A percentile compares a stretch with the other conserved stretches of the same genome.
These are phyloP conservation scores for Nephrotoma guestfalica DNA, from an alignment of 2,888 invertebrate genomes.

Conservation along the genomic window DNA sequence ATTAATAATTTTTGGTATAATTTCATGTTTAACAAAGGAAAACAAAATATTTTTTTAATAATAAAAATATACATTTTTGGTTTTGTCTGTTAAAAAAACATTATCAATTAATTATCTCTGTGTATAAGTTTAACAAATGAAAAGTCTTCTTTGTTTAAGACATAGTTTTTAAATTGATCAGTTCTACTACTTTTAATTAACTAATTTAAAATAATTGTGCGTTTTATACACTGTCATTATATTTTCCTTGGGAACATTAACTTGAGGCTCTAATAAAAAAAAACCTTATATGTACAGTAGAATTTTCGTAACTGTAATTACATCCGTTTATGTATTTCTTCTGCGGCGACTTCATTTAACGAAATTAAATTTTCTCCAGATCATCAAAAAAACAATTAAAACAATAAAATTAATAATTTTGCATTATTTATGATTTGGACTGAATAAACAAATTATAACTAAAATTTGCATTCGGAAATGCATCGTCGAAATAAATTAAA, in stretches of 20 bases:
- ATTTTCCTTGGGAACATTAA: not conserved
- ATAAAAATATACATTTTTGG: not conserved
- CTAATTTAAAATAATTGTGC: not conserved
- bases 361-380: too few relatives aligned
- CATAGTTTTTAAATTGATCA: not conserved
- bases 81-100: not conserved
- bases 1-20: not conserved
- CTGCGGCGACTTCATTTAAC: too few relatives aligned
- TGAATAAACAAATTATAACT: too few relatives aligned
- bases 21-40: not conserved
- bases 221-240: not conserved
- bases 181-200: not conserved
- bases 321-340: too few relatives aligned
- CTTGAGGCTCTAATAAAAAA: too few relatives aligned
- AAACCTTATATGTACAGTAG: too few relatives aligned
- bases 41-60: not conserved
- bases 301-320: too few relatives aligned
- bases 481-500: too few relatives aligned
- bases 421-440: too few relatives aligned
- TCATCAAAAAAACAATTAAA: too few relatives aligned
- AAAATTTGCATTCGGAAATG: too few relatives aligned
- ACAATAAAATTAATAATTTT: too few relatives aligned
- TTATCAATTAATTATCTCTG: not conserved
- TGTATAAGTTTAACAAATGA: not conserved
- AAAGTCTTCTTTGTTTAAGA: not conserved